Conservation (phyloP, 1,140 invertebrate genomes). For the Drosophila kurseongensis region DNA sequence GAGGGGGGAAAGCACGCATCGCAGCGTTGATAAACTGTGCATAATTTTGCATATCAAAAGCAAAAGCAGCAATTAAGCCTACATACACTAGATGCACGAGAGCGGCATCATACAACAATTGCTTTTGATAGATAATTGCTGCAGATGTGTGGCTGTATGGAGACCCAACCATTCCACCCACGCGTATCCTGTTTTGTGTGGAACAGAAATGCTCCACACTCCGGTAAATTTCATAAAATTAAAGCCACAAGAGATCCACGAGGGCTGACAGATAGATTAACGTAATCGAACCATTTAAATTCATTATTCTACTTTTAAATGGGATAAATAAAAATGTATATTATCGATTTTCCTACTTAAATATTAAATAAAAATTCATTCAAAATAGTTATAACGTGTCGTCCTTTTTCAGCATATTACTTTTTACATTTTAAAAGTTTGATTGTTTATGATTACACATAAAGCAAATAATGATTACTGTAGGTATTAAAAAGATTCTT, state of each 20-base stretch:
- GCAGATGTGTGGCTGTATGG: slow-evolving; percentile 26
- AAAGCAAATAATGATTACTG: too few relatives aligned
- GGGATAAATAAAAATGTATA: too few relatives aligned
- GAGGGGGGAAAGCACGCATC: slow-evolving; percentile 42
- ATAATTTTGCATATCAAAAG: slow-evolving; percentile 80
- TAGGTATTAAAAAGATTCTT: too few relatives aligned
- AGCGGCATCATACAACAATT: slow-evolving; percentile 59
- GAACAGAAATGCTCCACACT: slow-evolving; percentile 67
- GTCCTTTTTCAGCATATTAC: too few relatives aligned
- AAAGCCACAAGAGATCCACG: slow-evolving; percentile 35
- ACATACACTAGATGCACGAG: slow-evolving; percentile 49
- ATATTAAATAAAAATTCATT: too few relatives aligned
- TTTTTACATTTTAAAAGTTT: not conserved
- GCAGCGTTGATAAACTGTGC: slow-evolving; percentile 74
- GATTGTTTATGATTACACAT: not conserved
- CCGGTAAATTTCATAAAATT: slow-evolving; percentile 79
- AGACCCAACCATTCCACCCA: not conserved
- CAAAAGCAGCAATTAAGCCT: slow-evolving; percentile 75
- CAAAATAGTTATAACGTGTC: too few relatives aligned
- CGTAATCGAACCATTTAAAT: not conserved
- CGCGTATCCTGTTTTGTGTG: slow-evolving; percentile 61
- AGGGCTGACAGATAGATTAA: slow-evolving; percentile 9
- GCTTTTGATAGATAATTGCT: slow-evolving; percentile 70
- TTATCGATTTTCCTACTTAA: too few relatives aligned
- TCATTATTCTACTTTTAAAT: too few relatives aligned